Conservation (phyloP, 1,140 invertebrate species). For the Leptinotarsa lineolata region DNA sequence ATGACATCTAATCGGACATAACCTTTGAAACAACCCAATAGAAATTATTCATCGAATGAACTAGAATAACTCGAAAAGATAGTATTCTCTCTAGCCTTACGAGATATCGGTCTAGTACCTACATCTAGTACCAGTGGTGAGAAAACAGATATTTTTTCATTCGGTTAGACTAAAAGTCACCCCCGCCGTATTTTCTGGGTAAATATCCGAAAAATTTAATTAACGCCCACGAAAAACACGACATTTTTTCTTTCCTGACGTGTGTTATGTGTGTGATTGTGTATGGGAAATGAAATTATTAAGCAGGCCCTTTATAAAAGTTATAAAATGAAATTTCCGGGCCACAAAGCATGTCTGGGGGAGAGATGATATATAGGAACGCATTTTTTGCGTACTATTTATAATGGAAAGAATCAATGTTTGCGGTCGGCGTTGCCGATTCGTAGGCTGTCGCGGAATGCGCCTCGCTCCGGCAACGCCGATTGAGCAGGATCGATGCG, state of each 20-base stretch:
- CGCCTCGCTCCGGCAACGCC: conserved; percentile 33
- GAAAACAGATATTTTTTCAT: neutral
- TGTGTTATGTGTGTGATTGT: conserved; percentile 31
- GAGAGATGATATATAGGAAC: conserved; percentile 55
- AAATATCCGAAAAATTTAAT: conserved; percentile 47
- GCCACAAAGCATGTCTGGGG: conserved; percentile 53
- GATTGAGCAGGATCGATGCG: conserved; percentile 39
- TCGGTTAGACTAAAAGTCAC: neutral
- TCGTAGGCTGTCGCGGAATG: conserved; percentile 39
- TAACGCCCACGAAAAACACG: conserved; percentile 33
- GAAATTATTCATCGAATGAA: too few species aligned
- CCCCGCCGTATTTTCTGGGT: conserved; percentile 12
- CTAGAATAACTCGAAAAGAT: too few species aligned
- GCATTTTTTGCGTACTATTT: conserved; percentile 55
- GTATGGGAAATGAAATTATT: conserved; percentile 49
- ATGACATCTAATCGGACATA: too few species aligned
- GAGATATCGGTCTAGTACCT: too few species aligned
- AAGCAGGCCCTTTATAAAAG: conserved; percentile 49
- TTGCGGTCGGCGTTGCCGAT: conserved; percentile 49
- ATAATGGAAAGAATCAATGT: conserved; percentile 56
- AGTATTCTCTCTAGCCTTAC: too few species aligned
- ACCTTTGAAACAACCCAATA: too few species aligned
- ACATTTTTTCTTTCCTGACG: conserved; percentile 18
- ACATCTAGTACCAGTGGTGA: too few species aligned
- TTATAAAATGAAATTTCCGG: conserved; percentile 57